A percentile compares a stretch with the other conserved stretches of the same genome.
phyloP scores from a whole-genome alignment of 2,113 vertebrate species.

The Parotia lawesii region DNA sequence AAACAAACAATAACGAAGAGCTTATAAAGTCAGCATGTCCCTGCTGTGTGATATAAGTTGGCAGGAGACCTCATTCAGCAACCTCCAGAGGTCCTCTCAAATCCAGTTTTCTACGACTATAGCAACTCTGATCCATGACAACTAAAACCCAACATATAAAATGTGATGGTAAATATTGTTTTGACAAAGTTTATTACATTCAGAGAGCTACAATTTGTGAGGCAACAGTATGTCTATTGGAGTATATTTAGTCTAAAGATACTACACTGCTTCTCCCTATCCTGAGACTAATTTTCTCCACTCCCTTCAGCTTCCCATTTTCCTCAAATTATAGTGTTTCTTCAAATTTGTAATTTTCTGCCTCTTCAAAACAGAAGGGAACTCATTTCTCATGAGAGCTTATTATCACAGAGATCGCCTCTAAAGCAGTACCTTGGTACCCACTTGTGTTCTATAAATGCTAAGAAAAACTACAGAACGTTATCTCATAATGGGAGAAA shows the following conservation, averaged over 20 bases:
- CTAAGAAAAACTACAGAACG: background rate
- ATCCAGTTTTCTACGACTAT: background rate
- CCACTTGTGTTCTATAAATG: background rate
- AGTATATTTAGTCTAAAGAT: background rate
- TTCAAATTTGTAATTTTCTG: background rate
- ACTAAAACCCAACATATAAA: background rate
- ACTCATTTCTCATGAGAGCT: background rate
- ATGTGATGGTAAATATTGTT: background rate
- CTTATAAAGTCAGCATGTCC: background rate
- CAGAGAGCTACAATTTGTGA: background rate
- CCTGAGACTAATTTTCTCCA: background rate
- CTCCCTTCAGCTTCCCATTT: background rate
- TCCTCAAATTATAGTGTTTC: background rate
- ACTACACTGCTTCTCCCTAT: background rate
- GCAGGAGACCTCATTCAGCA: background rate
- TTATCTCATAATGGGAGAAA: background rate
- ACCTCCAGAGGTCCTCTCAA: background rate
- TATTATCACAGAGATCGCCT: background rate
- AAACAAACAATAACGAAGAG: background rate
- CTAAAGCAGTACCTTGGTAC: background rate
- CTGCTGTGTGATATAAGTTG: background rate
- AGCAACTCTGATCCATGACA: background rate
- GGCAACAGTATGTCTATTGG: background rate
- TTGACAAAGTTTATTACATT: background rate
- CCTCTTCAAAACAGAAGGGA: background rate